Evolutionary conservation across 2,888 invertebrate genomes (phyloP), one percentile per base, ranked within the genome.

Genomic region (Leistus spinibarbis): DNA sequence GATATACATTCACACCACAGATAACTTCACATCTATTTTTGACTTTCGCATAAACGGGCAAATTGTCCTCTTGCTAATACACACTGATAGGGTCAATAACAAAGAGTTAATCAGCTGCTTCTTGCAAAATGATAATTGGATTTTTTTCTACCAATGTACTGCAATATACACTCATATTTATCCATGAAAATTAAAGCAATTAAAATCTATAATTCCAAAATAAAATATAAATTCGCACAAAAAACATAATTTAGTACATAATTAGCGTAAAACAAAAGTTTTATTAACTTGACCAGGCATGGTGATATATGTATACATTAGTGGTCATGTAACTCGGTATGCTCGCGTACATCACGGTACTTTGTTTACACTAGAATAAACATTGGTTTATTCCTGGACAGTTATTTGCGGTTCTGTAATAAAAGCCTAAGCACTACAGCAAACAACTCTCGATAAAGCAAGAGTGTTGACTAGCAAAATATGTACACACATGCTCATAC

Each of bases 371-470:
- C 19, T 66, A 56, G 22, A 66, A 72, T 72, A 72, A 72, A 72
- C 72, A 66, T 66, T 72, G 66, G 72, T 72, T 71, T 66, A 72
- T 72, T 72, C 56, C 66, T 57, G 64, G 63, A 62, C 63, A 70
- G 54, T 64, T 54, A 71, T 71, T 72, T 57, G 65, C 27, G 40
- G 24, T 17, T 20, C 20, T 20, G 40, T 66, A 72, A 72, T 72
- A 72, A 72, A 72, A 72, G 72, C 23, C 66, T 57, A 66, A 72
- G 71, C 40, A 57, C 66, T 69, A 27, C 24, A 66, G 72, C 72
- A 72, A 56, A 69, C 19, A 69, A n/a, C 13, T 10, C 40, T 63
- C 40, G 40, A 40, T 40, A 40, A 40, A 40, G 40, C 40, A 13
- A 40, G 40, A 1, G 7, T 40, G 40, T 40, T 40, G 40, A 40